These are phyloP conservation scores for Coranthus polyacanthus DNA, from an alignment of 2,797 vertebrate genomes.

Conservation along the genomic window DNA sequence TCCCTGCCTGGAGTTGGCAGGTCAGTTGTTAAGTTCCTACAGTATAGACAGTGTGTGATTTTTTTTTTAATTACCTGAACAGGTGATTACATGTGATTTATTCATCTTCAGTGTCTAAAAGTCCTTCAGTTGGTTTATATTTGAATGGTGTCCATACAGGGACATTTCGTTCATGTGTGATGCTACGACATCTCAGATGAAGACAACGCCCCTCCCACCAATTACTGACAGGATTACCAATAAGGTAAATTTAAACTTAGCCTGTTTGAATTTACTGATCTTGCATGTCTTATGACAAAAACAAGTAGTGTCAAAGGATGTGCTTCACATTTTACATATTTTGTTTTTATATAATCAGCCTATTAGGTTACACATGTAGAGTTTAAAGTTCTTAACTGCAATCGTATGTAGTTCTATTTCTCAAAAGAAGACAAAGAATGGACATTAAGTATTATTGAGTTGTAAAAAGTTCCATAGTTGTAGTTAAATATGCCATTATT, in stretches of 20 bases:
- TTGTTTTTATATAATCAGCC: too few relatives aligned
- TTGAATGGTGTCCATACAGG: slow-evolving; percentile 69
- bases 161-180: slow-evolving; percentile 92
- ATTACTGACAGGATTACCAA: slow-evolving; percentile 50
- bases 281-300: background rate
- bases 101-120: background rate
- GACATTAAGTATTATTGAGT: too few relatives aligned
- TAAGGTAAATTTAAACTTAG: slow-evolving; percentile 55
- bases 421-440: too few relatives aligned
- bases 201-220: slow-evolving; percentile 60
- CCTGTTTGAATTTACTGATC: background rate
- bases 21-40: slow-evolving; percentile 65
- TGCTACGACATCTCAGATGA: slow-evolving; percentile 67
- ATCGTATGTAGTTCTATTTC: too few relatives aligned
- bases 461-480: too few relatives aligned
- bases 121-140: slow-evolving; percentile 6
- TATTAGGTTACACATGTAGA: too few relatives aligned
- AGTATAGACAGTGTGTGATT: too few relatives aligned
- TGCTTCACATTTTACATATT: too few relatives aligned
- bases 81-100: too few relatives aligned
- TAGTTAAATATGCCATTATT: too few relatives aligned
- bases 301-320: background rate
- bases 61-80: too few relatives aligned
- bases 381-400: too few relatives aligned
- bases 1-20: slow-evolving; percentile 89